Base-by-base conservation (phyloP, 1,140 invertebrate genomes). In the Hylyphantes graminicola region DNA sequence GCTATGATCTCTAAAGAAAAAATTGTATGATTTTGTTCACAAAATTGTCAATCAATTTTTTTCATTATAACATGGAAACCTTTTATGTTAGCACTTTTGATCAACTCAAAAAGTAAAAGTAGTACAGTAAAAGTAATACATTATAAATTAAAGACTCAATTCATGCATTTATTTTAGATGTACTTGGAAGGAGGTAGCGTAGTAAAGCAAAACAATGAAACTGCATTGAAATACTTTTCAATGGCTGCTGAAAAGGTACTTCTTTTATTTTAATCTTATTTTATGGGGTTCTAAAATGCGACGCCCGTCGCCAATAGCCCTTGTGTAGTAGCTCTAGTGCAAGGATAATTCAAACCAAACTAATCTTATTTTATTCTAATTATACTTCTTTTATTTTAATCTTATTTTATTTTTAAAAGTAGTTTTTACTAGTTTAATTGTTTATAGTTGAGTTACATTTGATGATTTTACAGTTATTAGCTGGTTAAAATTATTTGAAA, bases 181-280 rank as follows among this genome's bases (percentile, higher is more conserved):
- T 98, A 98, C 90, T 91, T 99, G 21, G 98, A 99, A 91, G 98
- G 98, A 5, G 97, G 95, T 87, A 95, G 96, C 87, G 94, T 95
- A 65, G 94, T 98, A 0, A 94, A 96, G 87, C 94, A 96, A 73
- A 94, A 97, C 89, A 98, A 99, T 89, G 94, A 96, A 86, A 96
- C 95, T 0, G 95, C 95, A 12, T 93, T 94, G 59, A 93, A 95
- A 87, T 99, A 97, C 90, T 99, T 99, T 89, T 95, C 94, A 87
- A 97, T 97, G 90, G 96, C 98, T 13, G 96, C 97, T 0, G 97
- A 99, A 87, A 93, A 97, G 87, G 91, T 91, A 85, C 72, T 76
- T 35, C 7, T 10, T 54, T 65, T 64, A 35, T 76, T 76, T 10
- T 53, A 80, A 2, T 35, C 35, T 35, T n/a, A n/a, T n/a, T n/a